A percentile compares a stretch with the other conserved stretches of the same genome.
These are phyloP conservation scores for Philopedon plagiatum DNA, from an alignment of 2,888 invertebrate species.

Conservation along the genomic window DNA sequence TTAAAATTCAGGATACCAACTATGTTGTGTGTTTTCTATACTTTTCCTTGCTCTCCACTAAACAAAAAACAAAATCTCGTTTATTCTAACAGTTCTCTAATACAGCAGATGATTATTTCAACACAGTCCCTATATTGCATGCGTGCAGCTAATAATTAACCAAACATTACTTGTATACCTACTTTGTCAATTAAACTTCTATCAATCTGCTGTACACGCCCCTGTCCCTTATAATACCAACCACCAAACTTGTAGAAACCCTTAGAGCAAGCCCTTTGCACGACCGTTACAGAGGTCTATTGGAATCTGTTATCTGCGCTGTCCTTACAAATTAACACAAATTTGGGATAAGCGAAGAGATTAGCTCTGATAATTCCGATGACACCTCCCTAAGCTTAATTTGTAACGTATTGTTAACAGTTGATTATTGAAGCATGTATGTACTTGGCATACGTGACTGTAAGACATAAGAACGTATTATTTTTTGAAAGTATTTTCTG, in stretches of 20 bases:
- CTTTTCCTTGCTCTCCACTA: too few relatives aligned
- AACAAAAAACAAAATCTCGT: too few relatives aligned
- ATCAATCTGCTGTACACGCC: constrained; percentile 21
- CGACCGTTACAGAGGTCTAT: constrained; percentile 19
- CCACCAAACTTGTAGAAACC: constrained; percentile 23
- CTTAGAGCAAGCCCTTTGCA: constrained; percentile 6
- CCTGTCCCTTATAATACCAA: constrained; percentile 9
- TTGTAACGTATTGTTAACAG: constrained; percentile 11
- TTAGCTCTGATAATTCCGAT: constrained; percentile 28
- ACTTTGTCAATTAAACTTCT: constrained; percentile 10
- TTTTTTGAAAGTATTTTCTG: too few relatives aligned
- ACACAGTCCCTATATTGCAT: too few relatives aligned
- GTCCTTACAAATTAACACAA: constrained; percentile 43
- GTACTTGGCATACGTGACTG: neutral
- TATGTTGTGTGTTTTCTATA: too few relatives aligned
- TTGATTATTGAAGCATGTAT: neutral
- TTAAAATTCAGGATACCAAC: too few relatives aligned
- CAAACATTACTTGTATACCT: neutral
- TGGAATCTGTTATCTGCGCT: constrained; percentile 39
- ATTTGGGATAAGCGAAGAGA: constrained; percentile 38
- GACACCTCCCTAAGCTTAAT: constrained; percentile 24
- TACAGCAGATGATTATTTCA: too few relatives aligned
- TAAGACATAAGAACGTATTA: too few relatives aligned
- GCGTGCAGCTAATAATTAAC: too few relatives aligned
- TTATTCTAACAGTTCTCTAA: too few relatives aligned